These are phyloP conservation scores for Tryphoninae sp. DNA, from an alignment of 2,888 invertebrate species.

Conservation along the genomic window DNA sequence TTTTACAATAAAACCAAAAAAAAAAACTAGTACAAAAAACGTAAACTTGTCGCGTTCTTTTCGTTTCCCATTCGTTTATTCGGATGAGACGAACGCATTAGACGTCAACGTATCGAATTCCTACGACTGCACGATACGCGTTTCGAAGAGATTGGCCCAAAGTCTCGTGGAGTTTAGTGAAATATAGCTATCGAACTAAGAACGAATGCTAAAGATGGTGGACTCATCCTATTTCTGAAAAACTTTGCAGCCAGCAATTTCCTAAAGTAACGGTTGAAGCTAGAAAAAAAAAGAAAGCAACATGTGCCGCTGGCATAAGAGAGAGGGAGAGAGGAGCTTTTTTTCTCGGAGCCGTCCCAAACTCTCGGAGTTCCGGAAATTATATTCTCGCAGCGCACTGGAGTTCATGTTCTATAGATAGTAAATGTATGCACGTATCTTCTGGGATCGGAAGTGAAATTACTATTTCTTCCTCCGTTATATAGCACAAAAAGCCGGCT, in stretches of 20 bases:
- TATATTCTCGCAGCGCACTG: slow-evolving; percentile 35
- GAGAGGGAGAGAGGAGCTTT: slow-evolving; percentile 8
- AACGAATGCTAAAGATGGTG: background rate
- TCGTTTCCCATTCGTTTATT: background rate
- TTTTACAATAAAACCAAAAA: background rate
- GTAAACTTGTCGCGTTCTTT: background rate
- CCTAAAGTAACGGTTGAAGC: slow-evolving; percentile 71
- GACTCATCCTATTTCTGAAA: slow-evolving; percentile 49
- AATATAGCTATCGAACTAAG: slow-evolving; percentile 29
- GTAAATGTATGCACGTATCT: slow-evolving; percentile 20
- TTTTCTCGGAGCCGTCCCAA: slow-evolving; percentile 2
- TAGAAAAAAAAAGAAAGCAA: slow-evolving; percentile 20
- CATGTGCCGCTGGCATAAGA: background rate
- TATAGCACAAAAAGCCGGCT: slow-evolving; percentile 3
- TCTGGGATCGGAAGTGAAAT: slow-evolving; percentile 41
- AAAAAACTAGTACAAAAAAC: background rate
- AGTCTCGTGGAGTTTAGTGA: slow-evolving; percentile 13
- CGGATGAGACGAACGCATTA: background rate
- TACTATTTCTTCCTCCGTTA: slow-evolving; percentile 12
- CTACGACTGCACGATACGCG: background rate
- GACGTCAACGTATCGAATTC: background rate
- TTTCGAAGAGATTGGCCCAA: slow-evolving; percentile 26
- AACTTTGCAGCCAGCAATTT: slow-evolving; percentile 72
- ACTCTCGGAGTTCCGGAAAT: slow-evolving; percentile 50
- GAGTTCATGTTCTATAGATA: slow-evolving; percentile 1